Evolutionary conservation across 2,113 vertebrate genomes (phyloP), one percentile per base, ranked within the genome.

Genomic region (Eurypyga helias): DNA sequence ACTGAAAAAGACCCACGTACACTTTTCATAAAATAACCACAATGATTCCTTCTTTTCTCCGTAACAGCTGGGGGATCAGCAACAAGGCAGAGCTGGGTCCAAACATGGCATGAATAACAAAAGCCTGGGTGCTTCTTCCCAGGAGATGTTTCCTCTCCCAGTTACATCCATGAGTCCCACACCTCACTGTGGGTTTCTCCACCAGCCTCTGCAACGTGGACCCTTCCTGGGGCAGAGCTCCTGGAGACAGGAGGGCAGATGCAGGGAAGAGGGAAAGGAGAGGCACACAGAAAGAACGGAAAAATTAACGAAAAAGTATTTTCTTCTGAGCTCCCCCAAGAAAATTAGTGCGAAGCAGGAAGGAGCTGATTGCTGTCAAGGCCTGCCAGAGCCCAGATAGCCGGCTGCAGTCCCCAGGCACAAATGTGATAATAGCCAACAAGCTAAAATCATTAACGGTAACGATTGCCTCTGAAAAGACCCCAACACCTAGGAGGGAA

Each of bases 401-500:
- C 91, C 4, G 13, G 83, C 84, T 85, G 84, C 87, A 87, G 72
- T 97, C 95, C 94, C 95, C 87, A 96, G 96, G 95, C 84, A 51
- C 87, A 95, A 96, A 95, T 83, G 96, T 97, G 95, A 96, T 96
- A 97, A 97, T 90, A 96, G 95, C 93, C 89, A 97, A 80, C 89
- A 96, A 96, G 93, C 96, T 94, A 96, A 97, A 95, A 96, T 97
- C 96, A 96, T 97, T 97, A 97, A 83, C 89, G 77, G 91, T 90
- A 97, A 94, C 12, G 41, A 97, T 91, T 83, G 58, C 89, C 57
- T 93, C 93, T 85, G 89, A 82, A 96, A 96, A 85, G 94, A 85
- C 89, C 94, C 69, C 73, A 95, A 13, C 83, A 89, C 78, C 80
- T 97, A 79, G 48, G 46, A 95, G 87, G 83, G 64, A 93, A 93